Percentiles rank a stretch among this genome's conserved stretches.
These are phyloP conservation scores for Atethmia centrago DNA, from an alignment of 2,888 invertebrate species.

Conservation along the genomic window DNA sequence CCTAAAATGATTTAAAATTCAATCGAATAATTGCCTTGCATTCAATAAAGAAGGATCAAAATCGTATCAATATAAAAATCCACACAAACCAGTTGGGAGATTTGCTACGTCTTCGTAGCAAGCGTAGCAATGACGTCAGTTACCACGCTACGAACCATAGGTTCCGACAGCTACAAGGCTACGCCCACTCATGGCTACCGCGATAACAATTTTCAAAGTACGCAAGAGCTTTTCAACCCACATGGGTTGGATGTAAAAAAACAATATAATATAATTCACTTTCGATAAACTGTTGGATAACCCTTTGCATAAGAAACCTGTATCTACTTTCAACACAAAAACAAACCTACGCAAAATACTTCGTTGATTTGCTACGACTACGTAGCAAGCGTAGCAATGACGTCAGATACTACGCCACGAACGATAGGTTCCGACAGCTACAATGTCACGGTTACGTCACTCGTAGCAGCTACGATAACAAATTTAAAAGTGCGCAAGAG, in stretches of 20 bases:
- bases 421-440: slow-evolving; percentile 3
- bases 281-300: not conserved
- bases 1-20: not conserved
- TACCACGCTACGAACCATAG: slow-evolving; percentile 10
- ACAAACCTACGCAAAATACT: not conserved
- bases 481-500: not conserved
- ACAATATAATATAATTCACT: not conserved
- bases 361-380: not conserved
- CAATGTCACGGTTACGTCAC: slow-evolving; percentile 22
- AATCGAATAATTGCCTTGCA: not conserved
- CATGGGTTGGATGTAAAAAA: not conserved
- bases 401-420: slow-evolving; percentile 1
- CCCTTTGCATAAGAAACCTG: not conserved
- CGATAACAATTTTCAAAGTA: not conserved
- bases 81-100: not conserved
- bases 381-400: slow-evolving; percentile 12
- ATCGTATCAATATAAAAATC: not conserved
- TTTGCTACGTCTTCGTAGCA: slow-evolving; percentile 28
- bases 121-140: slow-evolving; percentile 50
- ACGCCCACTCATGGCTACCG: slow-evolving; percentile 20
- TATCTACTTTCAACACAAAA: not conserved
- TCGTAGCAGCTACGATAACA: not conserved
- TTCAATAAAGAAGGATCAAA: not conserved
- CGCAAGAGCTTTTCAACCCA: not conserved
- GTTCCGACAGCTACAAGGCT: slow-evolving; percentile 26